These are phyloP conservation scores for Cristatella mucedo DNA, from an alignment of 2,888 invertebrate genomes.

Conservation along the genomic window DNA sequence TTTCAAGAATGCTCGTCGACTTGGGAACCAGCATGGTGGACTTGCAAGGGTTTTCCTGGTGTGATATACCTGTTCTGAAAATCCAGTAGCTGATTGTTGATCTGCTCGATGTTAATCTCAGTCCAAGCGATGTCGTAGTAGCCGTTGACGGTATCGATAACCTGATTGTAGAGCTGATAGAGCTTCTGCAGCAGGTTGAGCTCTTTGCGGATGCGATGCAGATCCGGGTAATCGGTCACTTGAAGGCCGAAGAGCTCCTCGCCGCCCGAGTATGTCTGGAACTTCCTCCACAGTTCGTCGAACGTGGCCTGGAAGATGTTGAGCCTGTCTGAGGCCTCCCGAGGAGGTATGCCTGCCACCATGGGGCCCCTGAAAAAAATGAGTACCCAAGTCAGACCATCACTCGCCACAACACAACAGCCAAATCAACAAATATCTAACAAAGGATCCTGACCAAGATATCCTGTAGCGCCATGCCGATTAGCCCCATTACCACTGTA, in stretches of 20 bases:
- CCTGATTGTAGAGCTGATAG: constrained; percentile 86
- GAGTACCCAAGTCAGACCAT: no score
- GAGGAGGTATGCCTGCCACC: constrained; percentile 73
- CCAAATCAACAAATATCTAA: no score
- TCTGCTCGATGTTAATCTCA: constrained; percentile 87
- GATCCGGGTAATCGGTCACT: constrained; percentile 78
- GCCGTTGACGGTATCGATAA: constrained; percentile 83
- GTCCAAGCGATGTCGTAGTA: constrained; percentile 95
- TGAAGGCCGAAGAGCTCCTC: constrained; percentile 84
- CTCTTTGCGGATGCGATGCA: constrained; percentile 79
- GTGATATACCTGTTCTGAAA: constrained; percentile 66
- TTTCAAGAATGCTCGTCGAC: no score
- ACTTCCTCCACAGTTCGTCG: constrained; percentile 85
- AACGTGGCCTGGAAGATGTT: constrained; percentile 62
- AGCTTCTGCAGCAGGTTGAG: constrained; percentile 84
- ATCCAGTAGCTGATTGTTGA: constrained; percentile 88
- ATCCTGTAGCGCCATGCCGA: no score
- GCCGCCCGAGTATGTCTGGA: constrained; percentile 81
- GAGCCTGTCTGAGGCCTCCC: constrained; percentile 81
- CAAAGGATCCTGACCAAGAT: no score
- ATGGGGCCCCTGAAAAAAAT: constrained; percentile 57
- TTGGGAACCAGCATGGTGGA: no score
- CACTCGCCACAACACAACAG: no score
- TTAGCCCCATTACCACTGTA: no score
- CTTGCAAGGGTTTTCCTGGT: no score